phyloP scores from a whole-genome alignment of 1,140 invertebrate species.

The Magallana ariakensis region DNA sequence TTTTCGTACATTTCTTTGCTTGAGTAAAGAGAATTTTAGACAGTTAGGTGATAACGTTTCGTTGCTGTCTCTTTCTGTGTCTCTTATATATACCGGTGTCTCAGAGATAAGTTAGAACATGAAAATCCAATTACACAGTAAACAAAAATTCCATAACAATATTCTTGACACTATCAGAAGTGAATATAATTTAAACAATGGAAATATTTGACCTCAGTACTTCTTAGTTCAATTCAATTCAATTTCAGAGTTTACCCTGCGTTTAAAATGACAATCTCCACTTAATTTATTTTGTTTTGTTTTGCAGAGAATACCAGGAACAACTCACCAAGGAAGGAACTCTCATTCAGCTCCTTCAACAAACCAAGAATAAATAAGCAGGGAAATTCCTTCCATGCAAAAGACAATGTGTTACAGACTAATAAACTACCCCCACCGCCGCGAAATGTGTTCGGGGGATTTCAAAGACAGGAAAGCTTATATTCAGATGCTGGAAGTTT shows the following conservation, averaged over 20 bases:
- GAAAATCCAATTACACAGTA: conserved; percentile 20
- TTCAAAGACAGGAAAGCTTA: conserved; percentile 8
- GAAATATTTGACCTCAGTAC: conserved; percentile 15
- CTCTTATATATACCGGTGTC: background rate
- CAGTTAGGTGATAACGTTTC: conserved; percentile 12
- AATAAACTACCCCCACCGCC: background rate
- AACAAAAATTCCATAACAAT: conserved; percentile 19
- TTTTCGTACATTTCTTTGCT: conserved; percentile 8
- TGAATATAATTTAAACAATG: conserved; percentile 2
- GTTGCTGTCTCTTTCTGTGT: conserved; percentile 2
- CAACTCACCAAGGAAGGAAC: background rate
- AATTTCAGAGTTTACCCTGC: background rate
- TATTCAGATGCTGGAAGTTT: conserved; percentile 26
- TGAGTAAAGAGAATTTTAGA: conserved; percentile 9
- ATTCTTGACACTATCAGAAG: conserved; percentile 16
- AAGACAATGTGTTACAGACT: background rate
- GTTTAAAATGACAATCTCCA: background rate
- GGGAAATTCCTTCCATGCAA: background rate
- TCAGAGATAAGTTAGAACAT: conserved; percentile 18
- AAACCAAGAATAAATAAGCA: background rate
- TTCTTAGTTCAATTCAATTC: background rate
- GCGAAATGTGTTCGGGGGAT: background rate
- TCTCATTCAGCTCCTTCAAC: background rate
- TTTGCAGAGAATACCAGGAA: background rate
- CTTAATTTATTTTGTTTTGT: background rate